Conservation (phyloP, 2,888 invertebrate genomes). For the Phaedon cochleariae region DNA sequence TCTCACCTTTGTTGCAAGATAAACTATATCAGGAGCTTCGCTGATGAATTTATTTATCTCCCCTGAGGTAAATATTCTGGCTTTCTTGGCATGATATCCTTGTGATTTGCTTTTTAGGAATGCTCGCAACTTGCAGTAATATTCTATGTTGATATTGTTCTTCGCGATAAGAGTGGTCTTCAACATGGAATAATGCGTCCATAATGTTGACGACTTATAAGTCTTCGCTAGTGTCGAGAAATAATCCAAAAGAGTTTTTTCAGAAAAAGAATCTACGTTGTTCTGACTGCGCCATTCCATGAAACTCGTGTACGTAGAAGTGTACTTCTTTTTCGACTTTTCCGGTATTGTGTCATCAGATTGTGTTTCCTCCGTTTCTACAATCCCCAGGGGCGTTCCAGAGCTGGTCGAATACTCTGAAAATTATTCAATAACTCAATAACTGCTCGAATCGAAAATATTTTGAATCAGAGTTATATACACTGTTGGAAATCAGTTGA, state of each 20-base stretch:
- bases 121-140: constrained; percentile 32
- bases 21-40: constrained; percentile 34
- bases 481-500: too few species aligned
- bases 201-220: constrained; percentile 37
- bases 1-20: constrained; percentile 35
- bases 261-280: constrained; percentile 33
- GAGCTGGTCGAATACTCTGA: too few species aligned
- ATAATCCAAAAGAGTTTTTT: constrained; percentile 39
- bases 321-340: constrained; percentile 34
- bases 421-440: too few species aligned
- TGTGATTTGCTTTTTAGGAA: constrained; percentile 44
- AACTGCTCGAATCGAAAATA: too few species aligned
- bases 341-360: constrained; percentile 23
- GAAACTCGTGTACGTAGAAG: constrained; percentile 34
- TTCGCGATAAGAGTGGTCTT: constrained; percentile 34
- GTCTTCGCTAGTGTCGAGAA: constrained; percentile 34
- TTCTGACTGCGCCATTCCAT: constrained; percentile 36
- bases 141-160: constrained; percentile 33
- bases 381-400: too few species aligned
- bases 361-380: too few species aligned
- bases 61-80: constrained; percentile 46
- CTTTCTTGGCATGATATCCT: constrained; percentile 49
- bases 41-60: constrained; percentile 41
- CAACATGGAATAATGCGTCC: constrained; percentile 38
- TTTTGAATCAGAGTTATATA: too few species aligned